Conservation (phyloP, 2,888 invertebrate genomes). For the Apotomis turbidana region DNA sequence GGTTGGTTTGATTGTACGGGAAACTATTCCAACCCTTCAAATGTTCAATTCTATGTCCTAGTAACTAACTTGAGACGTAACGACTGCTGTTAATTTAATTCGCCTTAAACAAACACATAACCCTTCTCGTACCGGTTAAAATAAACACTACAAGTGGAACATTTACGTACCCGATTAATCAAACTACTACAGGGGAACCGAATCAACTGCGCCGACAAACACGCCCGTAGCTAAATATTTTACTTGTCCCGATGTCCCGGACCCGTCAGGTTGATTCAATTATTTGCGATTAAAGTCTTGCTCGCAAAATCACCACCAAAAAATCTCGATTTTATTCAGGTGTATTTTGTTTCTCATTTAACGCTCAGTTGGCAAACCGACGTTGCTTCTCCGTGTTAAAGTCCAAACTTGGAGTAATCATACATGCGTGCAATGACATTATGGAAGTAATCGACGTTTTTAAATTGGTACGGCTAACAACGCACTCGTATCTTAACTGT, state of each 20-base stretch:
- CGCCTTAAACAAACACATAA: neutral
- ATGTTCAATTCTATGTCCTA: neutral
- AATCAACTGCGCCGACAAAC: conserved; percentile 27
- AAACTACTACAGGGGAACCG: conserved; percentile 23
- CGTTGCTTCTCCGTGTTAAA: neutral
- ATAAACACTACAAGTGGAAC: conserved; percentile 28
- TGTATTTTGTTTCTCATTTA: conserved; percentile 7
- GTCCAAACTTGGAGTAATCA: neutral
- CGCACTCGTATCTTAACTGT: neutral
- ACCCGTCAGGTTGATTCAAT: conserved; percentile 23
- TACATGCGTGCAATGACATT: neutral
- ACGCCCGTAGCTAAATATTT: conserved; percentile 29
- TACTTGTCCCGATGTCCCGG: conserved; percentile 9
- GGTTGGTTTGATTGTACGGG: too few species aligned
- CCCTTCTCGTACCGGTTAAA: conserved; percentile 1
- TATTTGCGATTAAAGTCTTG: conserved; percentile 28
- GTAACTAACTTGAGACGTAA: neutral
- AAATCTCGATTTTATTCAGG: neutral
- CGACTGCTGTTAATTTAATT: neutral
- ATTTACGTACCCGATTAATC: conserved; percentile 26
- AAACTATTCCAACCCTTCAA: neutral
- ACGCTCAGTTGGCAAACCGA: neutral
- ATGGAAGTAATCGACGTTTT: conserved; percentile 10
- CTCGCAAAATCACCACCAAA: conserved; percentile 20
- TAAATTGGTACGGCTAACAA: conserved; percentile 15